Percentiles rank a stretch among this genome's conserved stretches.
Evolutionary conservation across 2,888 invertebrate species (phyloP).

Genomic region (Spisula solida): DNA sequence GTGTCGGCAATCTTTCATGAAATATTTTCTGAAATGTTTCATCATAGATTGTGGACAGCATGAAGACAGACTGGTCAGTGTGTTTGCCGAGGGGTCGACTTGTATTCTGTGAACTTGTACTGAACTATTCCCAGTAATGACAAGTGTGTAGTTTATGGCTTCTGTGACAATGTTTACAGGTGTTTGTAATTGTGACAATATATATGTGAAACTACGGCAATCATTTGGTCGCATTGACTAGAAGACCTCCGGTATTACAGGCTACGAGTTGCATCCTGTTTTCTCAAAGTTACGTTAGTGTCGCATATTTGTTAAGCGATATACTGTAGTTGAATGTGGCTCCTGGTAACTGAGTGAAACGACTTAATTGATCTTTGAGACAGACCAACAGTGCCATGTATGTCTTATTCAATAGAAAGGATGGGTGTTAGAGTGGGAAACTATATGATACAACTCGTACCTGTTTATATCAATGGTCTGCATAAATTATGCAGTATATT

Average conservation of each 20-base stretch:
- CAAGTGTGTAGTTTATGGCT: neutral
- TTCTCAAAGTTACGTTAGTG: neutral
- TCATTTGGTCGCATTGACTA: conserved; percentile 2
- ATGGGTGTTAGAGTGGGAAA: neutral
- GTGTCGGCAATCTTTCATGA: too few species aligned
- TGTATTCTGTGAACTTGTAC: neutral
- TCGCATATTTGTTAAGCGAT: neutral
- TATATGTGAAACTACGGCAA: conserved; percentile 30
- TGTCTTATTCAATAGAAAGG: neutral
- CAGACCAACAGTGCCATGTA: neutral
- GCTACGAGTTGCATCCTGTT: neutral
- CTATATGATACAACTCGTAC: neutral
- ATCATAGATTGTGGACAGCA: neutral
- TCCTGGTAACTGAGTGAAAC: neutral
- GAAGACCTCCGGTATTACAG: conserved; percentile 3
- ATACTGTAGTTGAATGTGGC: too few species aligned
- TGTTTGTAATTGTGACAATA: neutral
- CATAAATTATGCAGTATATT: conserved; percentile 11
- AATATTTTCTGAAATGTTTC: neutral
- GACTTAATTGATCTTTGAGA: neutral
- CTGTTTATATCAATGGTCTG: neutral
- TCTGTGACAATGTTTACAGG: neutral
- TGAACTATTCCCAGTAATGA: neutral
- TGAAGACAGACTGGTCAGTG: neutral
- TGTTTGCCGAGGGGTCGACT: neutral